Evolutionary conservation across 2,888 invertebrate species (phyloP).

Genomic region (Euclidia mi): DNA sequence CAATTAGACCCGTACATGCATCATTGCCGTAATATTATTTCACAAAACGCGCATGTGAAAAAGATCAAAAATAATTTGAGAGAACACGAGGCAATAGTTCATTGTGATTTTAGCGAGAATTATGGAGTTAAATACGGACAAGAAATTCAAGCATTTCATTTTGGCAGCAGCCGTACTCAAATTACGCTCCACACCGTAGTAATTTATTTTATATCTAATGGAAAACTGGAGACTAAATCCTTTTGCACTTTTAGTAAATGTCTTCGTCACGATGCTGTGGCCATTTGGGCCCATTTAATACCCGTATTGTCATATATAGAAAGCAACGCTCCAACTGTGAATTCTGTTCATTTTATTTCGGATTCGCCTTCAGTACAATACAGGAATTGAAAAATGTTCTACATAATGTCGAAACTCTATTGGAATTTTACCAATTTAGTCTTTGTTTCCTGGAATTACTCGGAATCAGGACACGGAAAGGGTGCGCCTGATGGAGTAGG

Average conservation of each 20-base stretch:
- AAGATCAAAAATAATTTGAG: constrained; percentile 18
- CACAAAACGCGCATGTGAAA: constrained; percentile 16
- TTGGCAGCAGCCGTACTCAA: constrained; percentile 29
- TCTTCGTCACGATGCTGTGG: constrained; percentile 26
- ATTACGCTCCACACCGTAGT: constrained; percentile 35
- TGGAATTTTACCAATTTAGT: constrained; percentile 17
- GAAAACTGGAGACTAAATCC: constrained; percentile 9
- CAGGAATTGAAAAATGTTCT: constrained; percentile 16
- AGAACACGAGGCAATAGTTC: constrained; percentile 18
- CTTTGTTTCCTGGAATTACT: constrained; percentile 19
- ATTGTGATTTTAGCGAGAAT: constrained; percentile 31
- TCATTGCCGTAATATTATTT: constrained; percentile 13
- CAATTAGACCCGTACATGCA: constrained; percentile 17
- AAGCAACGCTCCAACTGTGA: constrained; percentile 9
- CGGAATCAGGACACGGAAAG: constrained; percentile 23
- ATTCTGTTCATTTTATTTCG: constrained; percentile 16
- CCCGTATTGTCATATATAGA: constrained; percentile 13
- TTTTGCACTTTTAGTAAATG: constrained; percentile 28
- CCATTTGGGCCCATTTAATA: constrained; percentile 25
- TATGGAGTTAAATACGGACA: constrained; percentile 25
- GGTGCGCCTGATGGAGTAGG: constrained; percentile 27
- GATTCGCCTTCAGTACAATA: constrained; percentile 18
- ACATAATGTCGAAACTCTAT: constrained; percentile 11
- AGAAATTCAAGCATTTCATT: constrained; percentile 36
- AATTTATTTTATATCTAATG: constrained; percentile 23